Evolutionary conservation across 2,797 vertebrate species (phyloP), one percentile per base, ranked within the genome.

Genomic region (Microcaecilia unicolor): DNA sequence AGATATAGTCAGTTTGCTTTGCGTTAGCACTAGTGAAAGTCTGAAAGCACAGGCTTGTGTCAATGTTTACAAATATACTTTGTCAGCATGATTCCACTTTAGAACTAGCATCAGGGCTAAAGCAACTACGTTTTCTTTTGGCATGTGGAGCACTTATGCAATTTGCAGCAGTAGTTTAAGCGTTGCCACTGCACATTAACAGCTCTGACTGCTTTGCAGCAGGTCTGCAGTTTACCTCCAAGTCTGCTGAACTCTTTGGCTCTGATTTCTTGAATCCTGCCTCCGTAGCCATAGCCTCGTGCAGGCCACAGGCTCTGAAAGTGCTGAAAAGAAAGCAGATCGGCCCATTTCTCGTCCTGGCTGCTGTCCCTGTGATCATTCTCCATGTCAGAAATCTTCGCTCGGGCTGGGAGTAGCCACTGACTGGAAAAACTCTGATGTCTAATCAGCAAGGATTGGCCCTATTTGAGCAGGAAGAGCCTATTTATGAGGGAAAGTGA

Each of bases 391-490:
- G 6, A 21, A n/a, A 18, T 18, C 11, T 2, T 8, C 5, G 28
- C 10, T 14, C 15, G 30, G 28, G 32, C 18, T 26, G 25, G 35
- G 18, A 27, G 2, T 25, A 37, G 31, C 22, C n/a, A n/a, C n/a
- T 15, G 15, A 8, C 10, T 23, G 17, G 11, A 5, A 11, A 22
- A 30, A 19, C 22, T 11, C 5, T 24, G 11, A 27, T 44, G 27
- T 28, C 10, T 34, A 44, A 37, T 8, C 42, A 45, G 42, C 42
- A 45, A 45, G n/a, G n/a, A n/a, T n/a, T n/a, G n/a, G n/a, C n/a
- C n/a, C n/a, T n/a, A n/a, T n/a, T n/a, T n/a, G n/a, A n/a, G n/a
- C n/a, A n/a, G n/a, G n/a, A n/a, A n/a, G n/a, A n/a, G n/a, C n/a
- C n/a, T n/a, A n/a, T n/a, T n/a, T n/a, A n/a, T n/a, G n/a, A n/a